These are phyloP conservation scores for Ceratoteleas bidentatus DNA, from an alignment of 1,140 invertebrate species.

Conservation along the genomic window DNA sequence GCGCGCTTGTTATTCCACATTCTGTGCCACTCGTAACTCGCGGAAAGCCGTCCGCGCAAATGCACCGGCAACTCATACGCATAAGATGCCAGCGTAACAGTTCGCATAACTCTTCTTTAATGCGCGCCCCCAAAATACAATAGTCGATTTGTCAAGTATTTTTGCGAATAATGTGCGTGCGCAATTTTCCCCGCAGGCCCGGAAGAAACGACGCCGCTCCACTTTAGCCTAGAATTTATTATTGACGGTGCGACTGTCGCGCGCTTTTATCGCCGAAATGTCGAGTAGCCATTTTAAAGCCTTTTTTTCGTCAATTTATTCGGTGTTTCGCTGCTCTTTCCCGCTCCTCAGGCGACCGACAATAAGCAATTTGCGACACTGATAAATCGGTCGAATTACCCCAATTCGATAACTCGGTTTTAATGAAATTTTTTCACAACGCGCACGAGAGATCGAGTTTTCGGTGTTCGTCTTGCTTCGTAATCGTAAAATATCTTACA, in stretches of 20 bases:
- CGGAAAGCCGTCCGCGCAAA: slow-evolving; percentile 58
- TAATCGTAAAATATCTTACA: too few species aligned
- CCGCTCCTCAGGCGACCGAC: not conserved
- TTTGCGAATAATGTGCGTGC: slow-evolving; percentile 50
- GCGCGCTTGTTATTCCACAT: slow-evolving; percentile 67
- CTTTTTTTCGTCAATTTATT: not conserved
- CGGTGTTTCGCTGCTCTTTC: not conserved
- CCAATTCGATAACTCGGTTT: too few species aligned
- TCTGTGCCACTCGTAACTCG: slow-evolving; percentile 64
- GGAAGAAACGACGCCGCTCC: slow-evolving; percentile 15
- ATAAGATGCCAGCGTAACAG: slow-evolving; percentile 61
- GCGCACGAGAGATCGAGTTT: too few species aligned
- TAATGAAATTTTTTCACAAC: too few species aligned
- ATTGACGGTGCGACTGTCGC: not conserved
- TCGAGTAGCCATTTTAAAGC: not conserved
- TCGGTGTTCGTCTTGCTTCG: too few species aligned
- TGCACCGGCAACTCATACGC: slow-evolving; percentile 56
- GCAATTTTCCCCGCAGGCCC: slow-evolving; percentile 30
- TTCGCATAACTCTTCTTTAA: slow-evolving; percentile 61
- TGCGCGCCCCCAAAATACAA: slow-evolving; percentile 51
- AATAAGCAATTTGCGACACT: not conserved
- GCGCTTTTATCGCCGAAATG: not conserved
- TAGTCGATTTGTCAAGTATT: slow-evolving; percentile 65
- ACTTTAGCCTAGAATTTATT: slow-evolving; percentile 9
- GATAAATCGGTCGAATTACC: too few species aligned